Evolutionary conservation across 1,140 invertebrate genomes (phyloP), one percentile per base, ranked within the genome.

Genomic region (Ostrea edulis): DNA sequence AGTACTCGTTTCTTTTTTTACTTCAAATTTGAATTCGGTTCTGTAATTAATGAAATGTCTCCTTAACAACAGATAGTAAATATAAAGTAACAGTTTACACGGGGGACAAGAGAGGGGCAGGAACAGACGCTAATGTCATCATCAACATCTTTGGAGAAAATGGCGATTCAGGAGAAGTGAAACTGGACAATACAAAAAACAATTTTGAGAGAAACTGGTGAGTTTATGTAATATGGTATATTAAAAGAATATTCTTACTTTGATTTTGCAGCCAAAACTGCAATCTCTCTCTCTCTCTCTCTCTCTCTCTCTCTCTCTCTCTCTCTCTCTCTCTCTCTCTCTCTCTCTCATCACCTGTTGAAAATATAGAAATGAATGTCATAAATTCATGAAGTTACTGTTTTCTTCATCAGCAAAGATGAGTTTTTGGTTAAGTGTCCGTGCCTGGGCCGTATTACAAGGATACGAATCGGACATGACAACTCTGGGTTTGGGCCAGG

Each of bases 81-180:
- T 96, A 95, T 90, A 95, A 95, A 90, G 92, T 96, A 77, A 94
- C 93, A 8, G 94, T 95, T 8, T 95, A 91, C 91, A 96, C 95
- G 22, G 95, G 95, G 0, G 92, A 95, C 84, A 95, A 94, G 71
- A 91, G 92, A 84, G 95, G 94, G n/a, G 95, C 95, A 29, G 95
- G 94, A 7, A 95, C 95, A 25, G 95, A 95, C 90, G 95, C 95
- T 25, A 94, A 94, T 86, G 94, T 95, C 29, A 92, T 92, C 86
- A 89, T 95, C 22, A 95, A 94, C 9, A 88, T 96, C 29, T 95
- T 95, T 86, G 96, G 96, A 58, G 95, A 96, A 85, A 92, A 94
- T 86, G 95, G 95, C 22, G 95, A 95, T 52, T 94, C 94, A 0
- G 92, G 92, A 51, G 92, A 94, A 85, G 93, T 91, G 53, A 90